Base-by-base conservation (phyloP, 2,797 vertebrate species). In the Delichon dasypus region DNA sequence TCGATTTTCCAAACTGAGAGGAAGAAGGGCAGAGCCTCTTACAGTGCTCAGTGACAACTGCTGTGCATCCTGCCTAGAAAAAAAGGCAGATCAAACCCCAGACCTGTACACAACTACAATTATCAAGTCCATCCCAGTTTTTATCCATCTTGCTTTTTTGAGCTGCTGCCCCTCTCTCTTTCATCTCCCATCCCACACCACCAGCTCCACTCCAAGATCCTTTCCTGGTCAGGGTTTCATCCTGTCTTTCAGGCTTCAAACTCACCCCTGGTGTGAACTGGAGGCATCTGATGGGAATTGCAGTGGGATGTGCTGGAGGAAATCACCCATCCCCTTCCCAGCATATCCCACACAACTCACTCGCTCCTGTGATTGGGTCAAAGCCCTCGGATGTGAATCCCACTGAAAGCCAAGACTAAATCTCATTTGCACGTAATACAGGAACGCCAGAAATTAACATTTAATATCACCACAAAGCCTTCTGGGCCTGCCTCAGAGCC, bases 391-490 rank as follows among this genome's bases (percentile, higher is more conserved):
- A 88, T 70, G 54, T 11, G 76, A 95, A 93, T 91, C 91, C 88
- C 44, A 45, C 68, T 4, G 3, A 90, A 95, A 97, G 91, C 91
- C 93, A 82, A 90, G 93, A 76, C 94, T 95, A 96, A 97, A 94
- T 89, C 95, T 96, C 95, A 86, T 94, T 96, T 96, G 96, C 92
- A 90, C 76, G 0, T 94, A 95, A 95, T 72, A 79, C 2, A 50
- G 72, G 65, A 92, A 96, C 13, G 54, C 61, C 88, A 95, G 81
- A 97, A 97, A 96, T 96, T 94, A 97, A 94, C 97, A 96, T 96
- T 93, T 97, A 97, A 97, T 97, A 97, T 95, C 93, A 89, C 36
- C 94, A 85, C 87, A 97, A 97, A 98, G 96, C 97, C 97, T 94
- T 84, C 85, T 38, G 92, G 27, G 92, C 88, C 88, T 48, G 47